Percentiles rank a stretch among this genome's conserved stretches.
Conservation (phyloP, 2,113 vertebrate species). For the Pituophis catenifer region DNA sequence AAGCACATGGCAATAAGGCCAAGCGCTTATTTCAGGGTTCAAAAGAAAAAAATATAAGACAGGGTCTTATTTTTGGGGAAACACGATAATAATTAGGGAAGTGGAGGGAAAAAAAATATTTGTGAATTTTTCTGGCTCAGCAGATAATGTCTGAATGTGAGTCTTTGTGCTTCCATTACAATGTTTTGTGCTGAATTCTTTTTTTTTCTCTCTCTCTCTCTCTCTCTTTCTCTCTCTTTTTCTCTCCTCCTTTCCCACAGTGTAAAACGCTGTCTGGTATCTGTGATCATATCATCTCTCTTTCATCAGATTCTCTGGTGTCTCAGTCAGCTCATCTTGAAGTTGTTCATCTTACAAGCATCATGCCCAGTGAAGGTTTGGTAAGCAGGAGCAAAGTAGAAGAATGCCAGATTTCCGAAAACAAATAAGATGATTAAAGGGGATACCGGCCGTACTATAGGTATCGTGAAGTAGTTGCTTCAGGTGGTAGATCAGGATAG, state of each 20-base stretch:
- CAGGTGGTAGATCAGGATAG: not conserved
- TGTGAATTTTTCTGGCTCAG: not conserved
- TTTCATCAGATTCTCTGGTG: conserved; percentile 87
- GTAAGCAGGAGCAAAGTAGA: conserved; percentile 69
- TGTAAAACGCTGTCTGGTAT: conserved; percentile 92
- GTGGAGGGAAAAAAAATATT: not conserved
- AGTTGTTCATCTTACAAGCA: conserved; percentile 82
- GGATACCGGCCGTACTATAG: not conserved
- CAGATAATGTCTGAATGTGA: not conserved
- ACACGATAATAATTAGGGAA: not conserved
- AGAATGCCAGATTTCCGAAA: not conserved
- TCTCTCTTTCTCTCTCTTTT: not conserved
- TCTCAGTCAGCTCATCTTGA: conserved; percentile 85
- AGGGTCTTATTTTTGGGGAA: too few relatives aligned
- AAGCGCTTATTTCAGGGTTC: too few relatives aligned
- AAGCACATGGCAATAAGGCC: too few relatives aligned
- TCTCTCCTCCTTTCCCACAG: conserved; percentile 56
- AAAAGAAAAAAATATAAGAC: too few relatives aligned
- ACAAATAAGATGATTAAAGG: not conserved
- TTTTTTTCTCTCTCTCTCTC: not conserved
- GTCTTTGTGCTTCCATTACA: not conserved
- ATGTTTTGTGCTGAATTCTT: conserved; percentile 4
- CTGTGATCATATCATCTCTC: conserved; percentile 90
- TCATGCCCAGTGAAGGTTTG: conserved; percentile 87
- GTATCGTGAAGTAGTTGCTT: not conserved